A percentile compares a stretch with the other conserved stretches of the same genome.
Conservation (phyloP, 2,888 invertebrate genomes). For the Automeris io region DNA sequence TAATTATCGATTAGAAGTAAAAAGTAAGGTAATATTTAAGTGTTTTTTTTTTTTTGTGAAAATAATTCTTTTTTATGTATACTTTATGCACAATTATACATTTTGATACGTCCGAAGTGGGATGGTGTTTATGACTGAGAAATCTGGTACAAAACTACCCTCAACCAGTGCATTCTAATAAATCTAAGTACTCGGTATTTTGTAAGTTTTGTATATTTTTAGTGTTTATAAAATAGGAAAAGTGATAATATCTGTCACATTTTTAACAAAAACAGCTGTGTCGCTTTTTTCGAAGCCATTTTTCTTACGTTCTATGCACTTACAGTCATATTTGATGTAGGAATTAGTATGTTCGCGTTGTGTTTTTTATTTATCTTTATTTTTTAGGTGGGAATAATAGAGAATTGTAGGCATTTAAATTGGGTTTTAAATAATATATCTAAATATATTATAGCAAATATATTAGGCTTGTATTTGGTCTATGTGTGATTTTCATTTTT, state of each 20-base stretch:
- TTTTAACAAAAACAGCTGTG: conserved; percentile 47
- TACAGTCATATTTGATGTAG: conserved; percentile 20
- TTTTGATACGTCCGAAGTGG: conserved; percentile 48
- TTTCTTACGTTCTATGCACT: conserved; percentile 13
- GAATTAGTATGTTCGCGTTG: conserved; percentile 20
- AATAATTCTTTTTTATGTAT: conserved; percentile 33
- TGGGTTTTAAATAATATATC: conserved; percentile 31
- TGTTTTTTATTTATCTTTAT: conserved; percentile 14
- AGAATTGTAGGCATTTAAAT: conserved; percentile 13
- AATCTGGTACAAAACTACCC: conserved; percentile 64
- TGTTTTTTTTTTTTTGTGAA: conserved; percentile 47
- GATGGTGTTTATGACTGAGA: conserved; percentile 45
- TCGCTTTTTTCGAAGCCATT: conserved; percentile 68
- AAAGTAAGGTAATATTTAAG: conserved; percentile 29
- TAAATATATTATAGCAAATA: conserved; percentile 37
- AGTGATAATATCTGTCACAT: conserved; percentile 37
- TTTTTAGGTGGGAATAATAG: conserved; percentile 13
- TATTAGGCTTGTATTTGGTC: conserved; percentile 47
- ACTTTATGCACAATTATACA: conserved; percentile 62
- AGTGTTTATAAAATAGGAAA: conserved; percentile 47
- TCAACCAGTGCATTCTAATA: conserved; percentile 65
- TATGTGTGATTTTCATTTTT: conserved; percentile 31
- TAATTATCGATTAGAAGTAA: conserved; percentile 18
- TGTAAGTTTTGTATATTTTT: conserved; percentile 67
- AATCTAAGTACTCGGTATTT: conserved; percentile 48